Percentiles rank a stretch among this genome's conserved stretches.
Conservation (phyloP, 2,797 vertebrate genomes). For the Enteromius mattozi region DNA sequence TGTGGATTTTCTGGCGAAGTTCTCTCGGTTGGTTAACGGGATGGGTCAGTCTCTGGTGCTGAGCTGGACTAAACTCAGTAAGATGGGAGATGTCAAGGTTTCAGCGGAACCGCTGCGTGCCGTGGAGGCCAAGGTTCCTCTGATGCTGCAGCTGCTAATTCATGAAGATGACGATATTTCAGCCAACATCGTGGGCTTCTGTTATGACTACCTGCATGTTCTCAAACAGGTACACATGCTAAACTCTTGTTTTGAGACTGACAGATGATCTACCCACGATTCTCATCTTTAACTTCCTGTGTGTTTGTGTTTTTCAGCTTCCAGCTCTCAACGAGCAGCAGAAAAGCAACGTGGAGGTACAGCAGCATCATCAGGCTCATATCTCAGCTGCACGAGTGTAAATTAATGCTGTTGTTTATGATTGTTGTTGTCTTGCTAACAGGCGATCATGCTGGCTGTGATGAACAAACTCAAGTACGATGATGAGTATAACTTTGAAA, state of each 20-base stretch:
- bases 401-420: background rate
- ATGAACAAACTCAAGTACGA: conserved; percentile 98
- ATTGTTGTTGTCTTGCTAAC: conserved; percentile 10
- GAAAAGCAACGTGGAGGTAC: conserved; percentile 91
- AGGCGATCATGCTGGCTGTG: conserved; percentile 96
- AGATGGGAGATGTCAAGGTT: conserved; percentile 84
- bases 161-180: conserved; percentile 98
- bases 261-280: background rate
- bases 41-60: conserved; percentile 96
- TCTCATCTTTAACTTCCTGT: background rate
- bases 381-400: background rate
- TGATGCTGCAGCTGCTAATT: conserved; percentile 91
- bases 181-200: conserved; percentile 94
- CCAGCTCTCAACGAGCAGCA: conserved; percentile 90
- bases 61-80: conserved; percentile 94
- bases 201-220: conserved; percentile 97
- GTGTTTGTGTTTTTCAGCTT: conserved; percentile 76
- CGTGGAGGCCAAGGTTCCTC: conserved; percentile 89
- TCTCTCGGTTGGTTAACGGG: conserved; percentile 95
- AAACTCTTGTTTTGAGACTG: no score
- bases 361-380: conserved; percentile 30
- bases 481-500: conserved; percentile 99
- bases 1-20: conserved; percentile 97
- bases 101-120: conserved; percentile 87
- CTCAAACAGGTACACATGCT: conserved; percentile 87